Percentiles rank a stretch among this genome's conserved stretches.
Conservation (phyloP, 2,113 vertebrate genomes). For the Podarcis muralis region DNA sequence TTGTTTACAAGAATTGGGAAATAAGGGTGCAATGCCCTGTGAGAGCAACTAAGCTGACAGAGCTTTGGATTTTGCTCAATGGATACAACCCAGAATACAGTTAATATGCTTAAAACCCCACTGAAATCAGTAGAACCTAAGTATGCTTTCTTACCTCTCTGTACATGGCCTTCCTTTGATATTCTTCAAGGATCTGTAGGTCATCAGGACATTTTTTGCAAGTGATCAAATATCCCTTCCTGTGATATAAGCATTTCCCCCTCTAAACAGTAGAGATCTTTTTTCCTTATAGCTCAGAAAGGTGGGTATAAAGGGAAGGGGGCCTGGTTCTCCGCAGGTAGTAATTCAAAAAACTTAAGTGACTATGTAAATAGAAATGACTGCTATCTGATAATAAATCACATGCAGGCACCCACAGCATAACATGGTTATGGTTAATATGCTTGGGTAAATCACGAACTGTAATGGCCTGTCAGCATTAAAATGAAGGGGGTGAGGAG, state of each 20-base stretch:
- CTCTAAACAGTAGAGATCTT: neutral
- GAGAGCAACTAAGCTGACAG: neutral
- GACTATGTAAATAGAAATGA: conserved; percentile 51
- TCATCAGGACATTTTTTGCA: neutral
- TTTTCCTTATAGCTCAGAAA: accelerated
- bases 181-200: neutral
- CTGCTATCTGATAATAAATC: conserved; percentile 45
- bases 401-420: conserved; percentile 24
- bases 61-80: neutral
- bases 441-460: conserved; percentile 68
- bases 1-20: neutral
- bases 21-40: neutral
- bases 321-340: neutral
- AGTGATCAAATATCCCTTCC: neutral
- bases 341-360: conserved; percentile 39
- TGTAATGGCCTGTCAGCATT: conserved; percentile 66
- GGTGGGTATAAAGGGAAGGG: neutral
- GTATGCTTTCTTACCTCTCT: neutral
- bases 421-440: conserved; percentile 40
- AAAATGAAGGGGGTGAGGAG: conserved; percentile 57
- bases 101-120: neutral
- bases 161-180: neutral
- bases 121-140: neutral
- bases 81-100: neutral
- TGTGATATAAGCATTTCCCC: conserved; percentile 10